Evolutionary conservation across 2,113 vertebrate genomes (phyloP).

Genomic region (Bambusicola thoracicus): DNA sequence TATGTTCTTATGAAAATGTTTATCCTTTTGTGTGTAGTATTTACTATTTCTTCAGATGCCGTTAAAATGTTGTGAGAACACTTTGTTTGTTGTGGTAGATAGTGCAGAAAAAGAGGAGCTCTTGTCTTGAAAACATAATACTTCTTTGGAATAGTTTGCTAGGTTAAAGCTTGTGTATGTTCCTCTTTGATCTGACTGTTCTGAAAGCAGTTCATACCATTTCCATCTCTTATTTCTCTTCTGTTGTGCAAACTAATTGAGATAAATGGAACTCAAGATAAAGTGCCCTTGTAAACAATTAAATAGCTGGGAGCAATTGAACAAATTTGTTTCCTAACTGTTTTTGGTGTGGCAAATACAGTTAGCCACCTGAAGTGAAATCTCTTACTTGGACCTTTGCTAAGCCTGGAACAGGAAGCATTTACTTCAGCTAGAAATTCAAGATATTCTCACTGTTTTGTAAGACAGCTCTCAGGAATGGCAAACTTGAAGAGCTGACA

Average conservation of each 20-base stretch:
- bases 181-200: not conserved
- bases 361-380: not conserved
- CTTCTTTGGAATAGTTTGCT: constrained; percentile 9
- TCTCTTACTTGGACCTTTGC: not conserved
- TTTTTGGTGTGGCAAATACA: not conserved
- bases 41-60: not conserved
- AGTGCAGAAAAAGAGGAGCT: not conserved
- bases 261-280: not conserved
- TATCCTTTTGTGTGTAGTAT: not conserved
- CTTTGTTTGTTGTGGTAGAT: not conserved
- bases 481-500: not conserved
- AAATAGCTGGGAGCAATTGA: not conserved
- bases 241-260: constrained; percentile 35
- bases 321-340: not conserved
- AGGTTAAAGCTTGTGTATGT: not conserved
- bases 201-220: not conserved
- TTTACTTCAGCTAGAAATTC: not conserved
- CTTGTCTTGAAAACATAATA: constrained; percentile 30
- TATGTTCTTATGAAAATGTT: not conserved
- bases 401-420: not conserved
- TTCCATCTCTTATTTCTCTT: constrained; percentile 78
- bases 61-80: not conserved
- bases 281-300: not conserved
- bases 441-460: not conserved
- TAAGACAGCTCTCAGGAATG: not conserved